Evolutionary conservation across 2,888 invertebrate species (phyloP).

Genomic region (Limnephilus auricula): DNA sequence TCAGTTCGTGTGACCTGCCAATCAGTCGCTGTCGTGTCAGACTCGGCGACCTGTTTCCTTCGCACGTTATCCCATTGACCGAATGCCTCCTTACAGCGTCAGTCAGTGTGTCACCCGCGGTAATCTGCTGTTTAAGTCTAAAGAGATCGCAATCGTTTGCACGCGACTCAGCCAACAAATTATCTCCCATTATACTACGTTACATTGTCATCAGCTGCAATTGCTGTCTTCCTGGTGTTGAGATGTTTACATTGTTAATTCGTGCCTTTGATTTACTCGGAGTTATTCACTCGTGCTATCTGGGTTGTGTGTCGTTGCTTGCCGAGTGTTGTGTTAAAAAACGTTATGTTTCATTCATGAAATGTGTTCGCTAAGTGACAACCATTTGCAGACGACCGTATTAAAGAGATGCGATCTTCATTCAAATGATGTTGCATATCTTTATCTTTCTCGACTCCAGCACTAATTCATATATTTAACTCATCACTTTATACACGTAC

Average conservation of each 20-base stretch:
- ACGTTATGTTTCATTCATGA: not conserved
- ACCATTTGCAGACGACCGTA: not conserved
- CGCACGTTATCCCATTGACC: constrained; percentile 56
- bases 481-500: not conserved
- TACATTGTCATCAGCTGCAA: not conserved
- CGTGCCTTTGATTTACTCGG: not conserved
- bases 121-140: not conserved
- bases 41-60: not conserved
- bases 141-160: constrained; percentile 3
- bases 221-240: constrained; percentile 2
- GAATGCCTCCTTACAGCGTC: constrained; percentile 32
- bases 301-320: not conserved
- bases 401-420: not conserved
- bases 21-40: constrained; percentile 23
- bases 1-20: constrained; percentile 16
- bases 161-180: constrained; percentile 13
- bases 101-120: constrained; percentile 57
- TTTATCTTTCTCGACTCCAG: not conserved
- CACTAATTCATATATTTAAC: not conserved
- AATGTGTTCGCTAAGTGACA: not conserved
- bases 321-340: not conserved
- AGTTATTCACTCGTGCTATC: not conserved
- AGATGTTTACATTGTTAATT: not conserved
- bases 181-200: not conserved
- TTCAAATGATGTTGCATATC: not conserved